phyloP scores from a whole-genome alignment of 2,888 invertebrate genomes.

The Hypercompe scribonia region DNA sequence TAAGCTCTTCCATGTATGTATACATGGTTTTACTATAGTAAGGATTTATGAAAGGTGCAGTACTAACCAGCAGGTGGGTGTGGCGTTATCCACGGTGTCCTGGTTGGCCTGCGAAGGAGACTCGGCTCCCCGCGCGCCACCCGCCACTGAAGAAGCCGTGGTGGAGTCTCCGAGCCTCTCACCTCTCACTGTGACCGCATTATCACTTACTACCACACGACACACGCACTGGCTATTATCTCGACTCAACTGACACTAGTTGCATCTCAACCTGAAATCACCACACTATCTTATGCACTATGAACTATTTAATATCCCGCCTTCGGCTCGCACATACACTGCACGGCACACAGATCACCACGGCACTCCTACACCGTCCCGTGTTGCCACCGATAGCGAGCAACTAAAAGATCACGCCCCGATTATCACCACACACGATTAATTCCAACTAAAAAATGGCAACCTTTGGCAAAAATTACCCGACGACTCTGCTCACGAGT shows the following conservation, averaged over 20 bases:
- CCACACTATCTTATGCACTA: constrained; percentile 57
- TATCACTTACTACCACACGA: constrained; percentile 76
- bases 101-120: constrained; percentile 86
- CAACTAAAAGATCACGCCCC: constrained; percentile 74
- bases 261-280: constrained; percentile 82
- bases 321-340: constrained; percentile 52
- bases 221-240: constrained; percentile 86
- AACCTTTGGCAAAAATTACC: constrained; percentile 80
- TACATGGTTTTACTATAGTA: neutral
- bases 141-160: constrained; percentile 85
- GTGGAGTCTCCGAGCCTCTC: constrained; percentile 77
- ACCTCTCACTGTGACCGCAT: constrained; percentile 88
- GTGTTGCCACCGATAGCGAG: constrained; percentile 48
- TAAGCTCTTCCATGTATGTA: neutral
- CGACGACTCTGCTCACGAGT: constrained; percentile 75
- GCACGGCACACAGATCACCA: constrained; percentile 42
- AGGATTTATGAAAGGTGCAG: constrained; percentile 1
- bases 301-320: constrained; percentile 34
- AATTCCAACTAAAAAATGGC: constrained; percentile 84
- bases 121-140: constrained; percentile 86
- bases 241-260: constrained; percentile 84
- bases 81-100: constrained; percentile 84
- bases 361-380: constrained; percentile 50
- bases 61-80: constrained; percentile 84
- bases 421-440: constrained; percentile 75